These are phyloP conservation scores for Pipistrellus pygmaeus DNA, from an alignment of 2,797 vertebrate species.

Conservation along the genomic window DNA sequence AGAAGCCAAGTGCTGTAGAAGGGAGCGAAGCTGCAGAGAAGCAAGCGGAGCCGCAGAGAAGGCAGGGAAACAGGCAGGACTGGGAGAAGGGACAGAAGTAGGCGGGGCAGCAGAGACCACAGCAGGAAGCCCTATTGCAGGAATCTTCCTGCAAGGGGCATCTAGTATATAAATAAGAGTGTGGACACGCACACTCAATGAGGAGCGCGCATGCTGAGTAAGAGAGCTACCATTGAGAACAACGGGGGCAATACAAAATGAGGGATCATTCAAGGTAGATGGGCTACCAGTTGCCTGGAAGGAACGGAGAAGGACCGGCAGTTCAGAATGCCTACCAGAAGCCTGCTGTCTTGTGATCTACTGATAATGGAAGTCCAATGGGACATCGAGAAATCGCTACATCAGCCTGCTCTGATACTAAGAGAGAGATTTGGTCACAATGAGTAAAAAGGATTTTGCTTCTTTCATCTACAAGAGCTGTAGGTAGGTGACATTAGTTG, in stretches of 20 bases:
- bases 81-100: no score
- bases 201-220: neutral
- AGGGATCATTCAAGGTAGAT: neutral
- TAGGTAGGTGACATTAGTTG: neutral
- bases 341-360: neutral
- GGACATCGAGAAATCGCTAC: neutral
- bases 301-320: neutral
- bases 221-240: neutral
- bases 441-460: neutral
- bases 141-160: no score
- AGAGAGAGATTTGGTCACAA: neutral
- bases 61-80: no score
- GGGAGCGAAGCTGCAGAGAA: no score
- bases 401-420: neutral
- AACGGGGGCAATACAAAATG: neutral
- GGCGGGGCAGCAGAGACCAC: no score
- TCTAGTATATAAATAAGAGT: neutral
- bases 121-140: no score
- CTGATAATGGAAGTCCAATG: neutral
- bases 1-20: no score
- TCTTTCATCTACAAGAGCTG: neutral
- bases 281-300: neutral
- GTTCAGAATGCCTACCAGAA: neutral
- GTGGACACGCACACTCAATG: neutral
- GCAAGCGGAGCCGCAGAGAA: no score